Evolutionary conservation across 2,113 vertebrate species (phyloP).

Genomic region (Eulemur rufifrons): DNA sequence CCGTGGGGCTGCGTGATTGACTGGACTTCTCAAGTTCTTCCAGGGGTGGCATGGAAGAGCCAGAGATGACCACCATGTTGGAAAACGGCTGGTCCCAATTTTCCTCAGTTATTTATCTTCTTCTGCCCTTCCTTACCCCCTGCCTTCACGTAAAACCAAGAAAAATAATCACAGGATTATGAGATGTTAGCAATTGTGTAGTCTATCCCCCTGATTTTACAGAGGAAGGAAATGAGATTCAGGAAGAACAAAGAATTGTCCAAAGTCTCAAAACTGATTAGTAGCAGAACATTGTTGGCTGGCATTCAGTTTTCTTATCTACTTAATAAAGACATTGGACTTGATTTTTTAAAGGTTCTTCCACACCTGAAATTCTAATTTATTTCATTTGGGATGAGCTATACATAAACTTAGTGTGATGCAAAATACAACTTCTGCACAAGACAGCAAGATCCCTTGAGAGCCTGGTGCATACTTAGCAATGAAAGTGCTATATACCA

Average conservation of each 20-base stretch:
- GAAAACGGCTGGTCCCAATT: conserved; percentile 30
- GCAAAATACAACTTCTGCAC: neutral
- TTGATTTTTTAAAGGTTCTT: neutral
- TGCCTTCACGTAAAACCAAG: conserved; percentile 33
- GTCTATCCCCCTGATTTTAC: neutral
- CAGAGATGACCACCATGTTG: neutral
- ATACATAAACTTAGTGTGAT: neutral
- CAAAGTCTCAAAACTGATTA: neutral
- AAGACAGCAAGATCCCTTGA: neutral
- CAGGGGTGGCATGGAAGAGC: neutral
- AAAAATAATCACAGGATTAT: conserved; percentile 28
- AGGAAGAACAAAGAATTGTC: neutral
- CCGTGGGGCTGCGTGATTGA: neutral
- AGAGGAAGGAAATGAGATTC: neutral
- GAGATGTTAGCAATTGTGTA: neutral
- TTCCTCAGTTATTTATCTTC: conserved; percentile 35
- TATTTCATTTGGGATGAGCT: neutral
- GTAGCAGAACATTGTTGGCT: neutral
- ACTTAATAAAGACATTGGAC: neutral
- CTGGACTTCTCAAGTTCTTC: neutral
- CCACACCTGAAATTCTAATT: neutral
- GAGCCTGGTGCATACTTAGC: neutral
- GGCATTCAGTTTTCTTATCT: neutral
- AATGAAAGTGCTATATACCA: neutral
- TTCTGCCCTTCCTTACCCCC: neutral